These are phyloP conservation scores for Aleiodes alternator DNA, from an alignment of 2,888 invertebrate genomes.

Conservation along the genomic window DNA sequence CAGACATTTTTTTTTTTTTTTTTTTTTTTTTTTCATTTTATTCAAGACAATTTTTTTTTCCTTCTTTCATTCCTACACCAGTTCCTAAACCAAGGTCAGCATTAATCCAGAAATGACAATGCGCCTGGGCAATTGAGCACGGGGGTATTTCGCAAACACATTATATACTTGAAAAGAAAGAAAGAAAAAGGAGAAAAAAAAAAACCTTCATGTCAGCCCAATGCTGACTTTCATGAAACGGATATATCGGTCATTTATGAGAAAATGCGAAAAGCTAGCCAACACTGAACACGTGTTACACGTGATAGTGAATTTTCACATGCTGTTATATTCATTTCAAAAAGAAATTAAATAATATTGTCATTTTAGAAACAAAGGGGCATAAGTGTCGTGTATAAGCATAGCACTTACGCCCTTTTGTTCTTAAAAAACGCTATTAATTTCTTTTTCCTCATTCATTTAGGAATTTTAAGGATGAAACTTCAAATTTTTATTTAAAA, in stretches of 20 bases:
- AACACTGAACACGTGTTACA: constrained; percentile 35
- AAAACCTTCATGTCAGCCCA: constrained; percentile 21
- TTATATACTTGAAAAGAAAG: constrained; percentile 6
- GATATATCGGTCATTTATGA: constrained; percentile 42
- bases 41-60: background rate
- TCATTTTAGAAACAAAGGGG: no score
- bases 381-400: no score
- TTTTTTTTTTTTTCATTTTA: background rate
- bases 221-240: constrained; percentile 39
- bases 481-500: no score
- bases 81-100: constrained; percentile 34
- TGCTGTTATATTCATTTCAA: constrained; percentile 31
- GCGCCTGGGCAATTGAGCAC: constrained; percentile 28
- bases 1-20: constrained; percentile 1
- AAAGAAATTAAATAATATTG: background rate
- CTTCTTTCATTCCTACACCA: background rate
- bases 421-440: no score
- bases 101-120: constrained; percentile 25
- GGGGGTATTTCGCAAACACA: constrained; percentile 38
- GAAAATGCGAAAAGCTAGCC: constrained; percentile 24
- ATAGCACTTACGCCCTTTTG: no score
- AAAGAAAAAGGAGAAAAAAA: background rate
- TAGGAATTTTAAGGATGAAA: no score
- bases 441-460: no score
- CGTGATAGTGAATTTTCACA: constrained; percentile 37